A percentile compares a stretch with the other conserved stretches of the same genome.
Evolutionary conservation across 2,797 vertebrate genomes (phyloP).

Genomic region (Acrossocheilus fasciatus): DNA sequence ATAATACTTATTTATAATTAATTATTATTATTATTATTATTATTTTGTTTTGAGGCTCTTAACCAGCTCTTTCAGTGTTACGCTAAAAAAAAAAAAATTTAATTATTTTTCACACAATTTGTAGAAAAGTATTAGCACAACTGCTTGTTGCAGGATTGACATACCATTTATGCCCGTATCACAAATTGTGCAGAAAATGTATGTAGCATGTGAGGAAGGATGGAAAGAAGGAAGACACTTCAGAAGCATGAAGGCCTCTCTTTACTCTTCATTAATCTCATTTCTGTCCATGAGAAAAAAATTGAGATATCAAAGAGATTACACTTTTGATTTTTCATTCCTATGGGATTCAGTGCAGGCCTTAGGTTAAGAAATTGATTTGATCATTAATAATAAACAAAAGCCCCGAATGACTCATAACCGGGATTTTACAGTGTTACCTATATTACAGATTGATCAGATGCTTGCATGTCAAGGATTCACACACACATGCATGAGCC

Average conservation of each 20-base stretch:
- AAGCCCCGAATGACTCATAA: constrained; percentile 18
- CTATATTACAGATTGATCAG: constrained; percentile 11
- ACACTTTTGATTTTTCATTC: not conserved
- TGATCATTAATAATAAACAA: constrained; percentile 13
- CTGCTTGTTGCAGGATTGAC: not conserved
- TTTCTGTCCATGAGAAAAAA: not conserved
- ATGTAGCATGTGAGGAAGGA: not conserved
- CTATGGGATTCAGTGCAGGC: not conserved
- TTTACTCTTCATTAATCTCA: not conserved
- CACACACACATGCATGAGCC: not conserved
- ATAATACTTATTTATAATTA: too few species aligned
- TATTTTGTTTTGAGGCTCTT: not conserved
- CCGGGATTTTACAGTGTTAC: not conserved
- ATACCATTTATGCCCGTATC: not conserved
- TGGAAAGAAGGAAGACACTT: not conserved
- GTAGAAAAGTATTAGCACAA: not conserved
- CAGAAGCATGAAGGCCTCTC: not conserved
- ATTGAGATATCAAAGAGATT: not conserved
- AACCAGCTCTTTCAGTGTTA: not conserved
- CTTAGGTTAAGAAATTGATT: not conserved
- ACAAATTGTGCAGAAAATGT: not conserved
- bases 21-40: accelerated
- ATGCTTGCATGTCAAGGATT: constrained; percentile 7
- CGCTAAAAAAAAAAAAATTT: too few species aligned
- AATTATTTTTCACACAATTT: not conserved